phyloP scores from a whole-genome alignment of 2,888 invertebrate genomes.

The Carabus problematicus region DNA sequence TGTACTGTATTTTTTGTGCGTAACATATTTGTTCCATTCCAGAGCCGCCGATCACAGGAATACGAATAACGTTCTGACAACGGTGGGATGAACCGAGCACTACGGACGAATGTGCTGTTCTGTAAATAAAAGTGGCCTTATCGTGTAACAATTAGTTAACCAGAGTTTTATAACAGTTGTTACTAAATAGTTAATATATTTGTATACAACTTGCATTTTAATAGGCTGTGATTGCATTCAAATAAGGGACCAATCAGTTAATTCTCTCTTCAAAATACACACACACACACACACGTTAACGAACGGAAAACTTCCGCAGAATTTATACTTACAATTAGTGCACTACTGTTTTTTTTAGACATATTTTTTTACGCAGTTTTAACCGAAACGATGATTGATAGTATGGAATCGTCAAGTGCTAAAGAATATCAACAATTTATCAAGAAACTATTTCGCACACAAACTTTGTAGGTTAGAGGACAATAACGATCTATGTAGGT shows the following conservation, averaged over 20 bases:
- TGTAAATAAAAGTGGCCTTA: constrained; percentile 43
- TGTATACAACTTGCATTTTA: constrained; percentile 54
- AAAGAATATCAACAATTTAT: constrained; percentile 37
- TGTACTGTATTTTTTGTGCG: no score
- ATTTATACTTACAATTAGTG: constrained; percentile 28
- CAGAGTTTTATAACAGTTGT: constrained; percentile 38
- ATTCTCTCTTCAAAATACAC: constrained; percentile 5
- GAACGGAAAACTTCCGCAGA: background rate
- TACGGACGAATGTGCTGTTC: constrained; percentile 19
- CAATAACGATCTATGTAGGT: constrained; percentile 24
- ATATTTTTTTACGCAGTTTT: constrained; percentile 41
- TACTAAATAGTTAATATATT: constrained; percentile 43
- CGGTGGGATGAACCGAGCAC: constrained; percentile 57
- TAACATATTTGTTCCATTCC: constrained; percentile 22
- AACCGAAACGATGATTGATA: constrained; percentile 18
- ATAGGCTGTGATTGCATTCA: constrained; percentile 58
- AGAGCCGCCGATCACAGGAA: constrained; percentile 67
- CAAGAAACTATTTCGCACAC: constrained; percentile 36
- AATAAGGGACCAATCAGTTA: constrained; percentile 56
- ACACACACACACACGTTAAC: no score
- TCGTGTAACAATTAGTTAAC: constrained; percentile 33
- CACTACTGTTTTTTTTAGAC: constrained; percentile 36
- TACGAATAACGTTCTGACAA: constrained; percentile 67
- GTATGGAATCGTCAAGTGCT: constrained; percentile 38
- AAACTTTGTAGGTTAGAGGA: constrained; percentile 30